These are phyloP conservation scores for Poecile atricapillus DNA, from an alignment of 2,113 vertebrate species.

Conservation along the genomic window DNA sequence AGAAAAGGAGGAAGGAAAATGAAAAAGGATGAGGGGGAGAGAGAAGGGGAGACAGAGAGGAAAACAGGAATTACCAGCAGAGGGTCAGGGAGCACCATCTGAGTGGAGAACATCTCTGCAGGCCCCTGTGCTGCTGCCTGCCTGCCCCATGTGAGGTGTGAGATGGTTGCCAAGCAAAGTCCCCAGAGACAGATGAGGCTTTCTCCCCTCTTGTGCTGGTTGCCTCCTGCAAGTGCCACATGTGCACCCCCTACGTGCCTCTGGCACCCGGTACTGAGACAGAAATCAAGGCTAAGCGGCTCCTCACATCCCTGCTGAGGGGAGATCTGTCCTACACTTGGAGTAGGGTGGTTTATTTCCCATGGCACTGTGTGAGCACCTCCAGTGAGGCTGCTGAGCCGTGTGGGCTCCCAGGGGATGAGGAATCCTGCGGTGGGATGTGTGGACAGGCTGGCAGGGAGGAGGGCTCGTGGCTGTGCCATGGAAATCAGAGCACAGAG, in stretches of 20 bases:
- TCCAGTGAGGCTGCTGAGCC: neutral
- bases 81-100: no score
- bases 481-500: no score
- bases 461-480: neutral
- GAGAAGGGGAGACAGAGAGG: neutral
- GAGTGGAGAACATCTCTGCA: neutral
- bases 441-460: fast-evolving
- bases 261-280: fast-evolving
- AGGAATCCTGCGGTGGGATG: neutral
- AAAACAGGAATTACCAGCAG: fast-evolving
- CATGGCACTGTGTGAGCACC: no score
- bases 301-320: neutral
- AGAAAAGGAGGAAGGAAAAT: neutral
- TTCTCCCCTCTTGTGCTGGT: neutral
- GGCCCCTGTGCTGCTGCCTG: neutral
- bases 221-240: neutral
- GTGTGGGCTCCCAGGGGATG: neutral
- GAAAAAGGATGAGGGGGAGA: no score
- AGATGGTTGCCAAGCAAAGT: no score
- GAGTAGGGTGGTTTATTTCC: neutral
- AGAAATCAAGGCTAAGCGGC: neutral
- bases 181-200: no score
- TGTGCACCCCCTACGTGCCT: fast-evolving
- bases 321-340: neutral
- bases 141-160: neutral